Percentiles rank a stretch among this genome's conserved stretches.
Conservation (phyloP, 2,797 vertebrate genomes). For the Anniella stebbinsi region DNA sequence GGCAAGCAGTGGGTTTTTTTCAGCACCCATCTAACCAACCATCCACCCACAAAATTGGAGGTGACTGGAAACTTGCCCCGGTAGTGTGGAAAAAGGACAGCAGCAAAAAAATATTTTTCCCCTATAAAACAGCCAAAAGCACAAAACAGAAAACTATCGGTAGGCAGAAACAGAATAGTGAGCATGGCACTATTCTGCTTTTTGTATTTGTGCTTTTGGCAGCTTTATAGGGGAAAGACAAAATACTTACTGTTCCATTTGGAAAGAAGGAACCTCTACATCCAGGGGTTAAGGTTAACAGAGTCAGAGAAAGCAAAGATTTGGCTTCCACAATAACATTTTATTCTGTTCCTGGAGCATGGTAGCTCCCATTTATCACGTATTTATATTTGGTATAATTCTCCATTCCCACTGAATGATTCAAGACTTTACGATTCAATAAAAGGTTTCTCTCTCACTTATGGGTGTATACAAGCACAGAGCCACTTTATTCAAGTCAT, state of each 20-base stretch:
- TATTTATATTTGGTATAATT: neutral
- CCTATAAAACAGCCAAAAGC: constrained; percentile 11
- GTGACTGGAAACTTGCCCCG: neutral
- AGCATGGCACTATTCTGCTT: accelerated
- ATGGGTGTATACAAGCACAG: neutral
- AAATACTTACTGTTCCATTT: neutral
- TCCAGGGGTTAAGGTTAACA: neutral
- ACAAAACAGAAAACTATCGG: constrained; percentile 9
- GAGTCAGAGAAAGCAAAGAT: neutral
- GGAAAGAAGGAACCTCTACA: no score
- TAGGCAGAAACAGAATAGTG: neutral
- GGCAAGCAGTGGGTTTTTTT: neutral
- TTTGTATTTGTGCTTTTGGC: neutral
- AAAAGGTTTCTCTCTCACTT: neutral
- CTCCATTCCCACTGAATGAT: neutral
- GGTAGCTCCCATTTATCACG: neutral
- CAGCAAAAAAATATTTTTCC: neutral
- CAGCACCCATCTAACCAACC: neutral
- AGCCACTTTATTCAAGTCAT: neutral
- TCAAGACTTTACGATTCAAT: constrained; percentile 29
- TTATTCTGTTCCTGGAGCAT: neutral
- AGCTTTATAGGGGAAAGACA: neutral
- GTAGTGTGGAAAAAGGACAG: neutral
- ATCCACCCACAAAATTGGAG: neutral
- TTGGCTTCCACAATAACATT: neutral